Evolutionary conservation across 2,888 invertebrate species (phyloP).

Genomic region (Odontomyia ornata): DNA sequence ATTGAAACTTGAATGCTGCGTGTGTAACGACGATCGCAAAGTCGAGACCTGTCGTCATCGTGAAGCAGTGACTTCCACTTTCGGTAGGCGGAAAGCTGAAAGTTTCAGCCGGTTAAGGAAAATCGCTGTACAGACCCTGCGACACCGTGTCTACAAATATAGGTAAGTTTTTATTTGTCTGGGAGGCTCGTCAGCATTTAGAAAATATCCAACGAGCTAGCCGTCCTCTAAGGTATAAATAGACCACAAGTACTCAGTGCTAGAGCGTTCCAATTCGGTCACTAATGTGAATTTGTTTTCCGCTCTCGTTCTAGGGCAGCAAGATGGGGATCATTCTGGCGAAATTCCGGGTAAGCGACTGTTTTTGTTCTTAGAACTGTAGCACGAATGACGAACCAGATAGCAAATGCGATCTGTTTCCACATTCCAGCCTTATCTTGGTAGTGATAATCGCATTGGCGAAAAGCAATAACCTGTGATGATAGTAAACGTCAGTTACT

Average conservation of each 20-base stretch:
- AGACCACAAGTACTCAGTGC: neutral
- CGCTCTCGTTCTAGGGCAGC: slow-evolving; percentile 40
- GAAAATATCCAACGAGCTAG: neutral
- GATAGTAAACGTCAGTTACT: too few relatives aligned
- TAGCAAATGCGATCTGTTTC: too few relatives aligned
- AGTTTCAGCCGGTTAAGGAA: neutral
- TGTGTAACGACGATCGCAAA: neutral
- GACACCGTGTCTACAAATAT: neutral
- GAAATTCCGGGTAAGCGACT: slow-evolving; percentile 72
- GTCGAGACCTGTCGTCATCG: slow-evolving; percentile 3
- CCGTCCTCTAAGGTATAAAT: slow-evolving; percentile 18
- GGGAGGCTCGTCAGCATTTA: neutral
- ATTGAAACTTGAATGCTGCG: neutral
- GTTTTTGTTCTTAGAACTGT: too few relatives aligned
- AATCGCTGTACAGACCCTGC: neutral
- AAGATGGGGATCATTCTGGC: slow-evolving; percentile 74
- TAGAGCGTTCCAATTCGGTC: neutral
- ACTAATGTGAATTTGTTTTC: slow-evolving; percentile 12
- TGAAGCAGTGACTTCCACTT: neutral
- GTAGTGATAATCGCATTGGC: too few relatives aligned
- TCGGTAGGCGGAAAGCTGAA: neutral
- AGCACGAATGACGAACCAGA: too few relatives aligned
- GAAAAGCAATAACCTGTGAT: too few relatives aligned
- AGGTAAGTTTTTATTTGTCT: too few relatives aligned
- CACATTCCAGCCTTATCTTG: too few relatives aligned